Conservation (phyloP, 1,140 invertebrate genomes). For the Drosophila sproati region DNA sequence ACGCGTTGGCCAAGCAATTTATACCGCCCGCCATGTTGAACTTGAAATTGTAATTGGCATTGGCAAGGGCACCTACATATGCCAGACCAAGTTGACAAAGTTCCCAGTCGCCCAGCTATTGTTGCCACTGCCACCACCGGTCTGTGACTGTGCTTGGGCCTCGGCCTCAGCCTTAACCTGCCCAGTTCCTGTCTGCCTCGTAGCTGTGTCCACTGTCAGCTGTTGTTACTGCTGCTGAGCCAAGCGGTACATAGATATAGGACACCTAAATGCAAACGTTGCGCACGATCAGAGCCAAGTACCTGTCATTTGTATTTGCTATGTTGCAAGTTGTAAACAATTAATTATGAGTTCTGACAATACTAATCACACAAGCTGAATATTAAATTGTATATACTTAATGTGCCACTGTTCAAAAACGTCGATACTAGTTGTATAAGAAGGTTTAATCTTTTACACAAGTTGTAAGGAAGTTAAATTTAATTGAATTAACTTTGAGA, state of each 20-base stretch:
- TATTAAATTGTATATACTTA: no score
- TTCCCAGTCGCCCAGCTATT: not conserved
- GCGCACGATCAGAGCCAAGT: conserved; percentile 8
- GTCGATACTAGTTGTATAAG: no score
- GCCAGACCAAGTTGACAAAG: conserved; percentile 36
- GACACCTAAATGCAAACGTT: conserved; percentile 3
- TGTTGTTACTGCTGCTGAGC: conserved; percentile 17
- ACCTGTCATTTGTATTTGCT: not conserved
- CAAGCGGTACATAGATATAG: conserved; percentile 11
- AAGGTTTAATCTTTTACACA: no score
- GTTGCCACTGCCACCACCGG: not conserved
- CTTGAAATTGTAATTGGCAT: conserved; percentile 82
- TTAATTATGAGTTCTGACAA: not conserved
- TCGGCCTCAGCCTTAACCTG: conserved; percentile 1
- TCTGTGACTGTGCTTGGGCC: not conserved
- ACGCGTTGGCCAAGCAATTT: conserved; percentile 56
- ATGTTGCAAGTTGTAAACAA: not conserved
- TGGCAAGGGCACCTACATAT: conserved; percentile 82
- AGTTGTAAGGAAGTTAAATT: no score
- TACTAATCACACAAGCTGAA: not conserved
- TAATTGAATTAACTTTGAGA: no score
- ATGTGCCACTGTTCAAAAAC: no score
- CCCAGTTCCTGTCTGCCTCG: conserved; percentile 10
- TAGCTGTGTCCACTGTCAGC: conserved; percentile 31
- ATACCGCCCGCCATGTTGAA: conserved; percentile 82